Conservation (phyloP, 2,113 vertebrate genomes). For the Pao palembangensis region DNA sequence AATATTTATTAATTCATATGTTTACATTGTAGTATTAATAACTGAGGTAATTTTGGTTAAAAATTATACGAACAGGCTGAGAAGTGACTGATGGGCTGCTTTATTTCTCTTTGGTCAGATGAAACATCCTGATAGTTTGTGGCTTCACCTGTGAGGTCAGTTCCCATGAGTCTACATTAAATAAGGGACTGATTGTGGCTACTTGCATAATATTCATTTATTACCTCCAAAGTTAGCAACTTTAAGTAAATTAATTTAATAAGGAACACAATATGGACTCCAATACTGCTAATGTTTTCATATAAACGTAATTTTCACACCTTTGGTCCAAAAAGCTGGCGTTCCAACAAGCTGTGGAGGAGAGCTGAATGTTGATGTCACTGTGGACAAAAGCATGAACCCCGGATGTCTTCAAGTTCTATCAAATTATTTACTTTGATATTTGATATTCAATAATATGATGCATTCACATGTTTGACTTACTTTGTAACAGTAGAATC, state of each 20-base stretch:
- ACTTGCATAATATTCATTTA: neutral
- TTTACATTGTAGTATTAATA: too few species aligned
- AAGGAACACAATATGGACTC: too few species aligned
- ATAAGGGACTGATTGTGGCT: neutral
- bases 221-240: too few species aligned
- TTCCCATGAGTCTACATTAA: slow-evolving; percentile 18
- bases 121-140: slow-evolving; percentile 4
- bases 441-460: too few species aligned
- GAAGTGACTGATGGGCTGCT: slow-evolving; percentile 1
- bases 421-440: too few species aligned
- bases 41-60: too few species aligned
- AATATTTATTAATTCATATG: too few species aligned
- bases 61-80: too few species aligned
- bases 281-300: neutral
- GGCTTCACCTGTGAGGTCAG: slow-evolving; percentile 9
- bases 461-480: slow-evolving; percentile 39
- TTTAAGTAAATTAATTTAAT: too few species aligned
- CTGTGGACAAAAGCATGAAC: slow-evolving; percentile 66
- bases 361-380: slow-evolving; percentile 87
- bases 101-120: slow-evolving; percentile 13
- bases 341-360: slow-evolving; percentile 96
- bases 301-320: slow-evolving; percentile 51
- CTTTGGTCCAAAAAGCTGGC: slow-evolving; percentile 97
- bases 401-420: neutral
- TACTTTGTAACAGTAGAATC: slow-evolving; percentile 89